Base-by-base conservation (phyloP, 2,888 invertebrate genomes). In the Melinaea marsaeus region DNA sequence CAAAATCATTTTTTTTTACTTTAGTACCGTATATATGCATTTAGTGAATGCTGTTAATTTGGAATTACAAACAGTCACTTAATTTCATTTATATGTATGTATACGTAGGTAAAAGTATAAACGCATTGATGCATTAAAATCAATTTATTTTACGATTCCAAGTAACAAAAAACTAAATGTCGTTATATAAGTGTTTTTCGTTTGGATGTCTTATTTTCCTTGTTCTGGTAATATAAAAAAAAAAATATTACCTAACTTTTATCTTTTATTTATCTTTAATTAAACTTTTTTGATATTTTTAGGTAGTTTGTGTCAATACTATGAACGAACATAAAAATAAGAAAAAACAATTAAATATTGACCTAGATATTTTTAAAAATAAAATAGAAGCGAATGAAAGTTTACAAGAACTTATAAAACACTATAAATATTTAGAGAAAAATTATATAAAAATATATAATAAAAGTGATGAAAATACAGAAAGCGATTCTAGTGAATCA, bases 341-440 rank as follows among this genome's bases (percentile, higher is more conserved):
- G 6, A 65, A 74, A 33, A 77, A 81, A 34, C 51, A 64, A 45
- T 63, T 75, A 42, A 42, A 42, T 6, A 3, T 9, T 11, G 78
- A 82, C 42, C 67, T 75, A 2, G 81, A 83, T 54, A 78, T 85
- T 33, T 75, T 85, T n/a, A 79, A 74, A 66, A 87, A 88, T 62
- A 84, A 86, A 69, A 76, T 86, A 1, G 66, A 77, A 47, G 83
- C 84, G 32, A 86, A 85, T 67, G 75, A 73, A 57, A 77, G 79
- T 22, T 66, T 88, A 47, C 77, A 84, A 67, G 78, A 83, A 4
- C 69, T 88, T 47, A 80, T 88, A 57, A 70, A 70, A 4, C 84
- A 83, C 55, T 86, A 86, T 66, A 75, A 85, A 67, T 73, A 79
- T 45, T 66, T 84, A 6, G 76, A 85, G 63, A 79, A 76, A 48